These are phyloP conservation scores for Percina caprodes DNA, from an alignment of 2,113 vertebrate species.

Conservation along the genomic window DNA sequence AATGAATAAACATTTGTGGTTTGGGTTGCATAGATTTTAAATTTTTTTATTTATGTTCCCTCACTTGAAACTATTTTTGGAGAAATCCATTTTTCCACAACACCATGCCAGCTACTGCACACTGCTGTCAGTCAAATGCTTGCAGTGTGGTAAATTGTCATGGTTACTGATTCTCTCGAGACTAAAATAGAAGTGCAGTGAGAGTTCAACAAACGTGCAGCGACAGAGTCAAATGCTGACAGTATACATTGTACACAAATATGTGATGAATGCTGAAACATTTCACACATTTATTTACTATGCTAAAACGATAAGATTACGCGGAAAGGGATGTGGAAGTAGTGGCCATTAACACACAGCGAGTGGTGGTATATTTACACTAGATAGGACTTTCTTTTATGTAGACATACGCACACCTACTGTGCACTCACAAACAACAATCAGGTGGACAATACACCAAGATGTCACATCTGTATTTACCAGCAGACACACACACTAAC, in stretches of 20 bases:
- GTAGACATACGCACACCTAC: not conserved
- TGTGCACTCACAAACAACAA: no score
- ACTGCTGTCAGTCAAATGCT: conserved; percentile 33
- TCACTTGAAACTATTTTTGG: not conserved
- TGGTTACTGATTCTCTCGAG: not conserved
- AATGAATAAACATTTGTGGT: not conserved
- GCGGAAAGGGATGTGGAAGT: not conserved
- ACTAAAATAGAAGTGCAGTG: not conserved
- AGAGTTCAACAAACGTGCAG: conserved; percentile 11
- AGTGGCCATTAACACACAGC: not conserved
- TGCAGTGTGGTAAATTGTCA: conserved; percentile 13
- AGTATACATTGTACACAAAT: not conserved
- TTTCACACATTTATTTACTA: not conserved
- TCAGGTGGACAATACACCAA: no score
- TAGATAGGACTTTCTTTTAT: not conserved
- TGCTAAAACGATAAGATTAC: not conserved
- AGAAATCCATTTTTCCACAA: not conserved
- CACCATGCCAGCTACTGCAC: not conserved
- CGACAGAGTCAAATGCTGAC: not conserved
- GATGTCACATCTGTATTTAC: no score
- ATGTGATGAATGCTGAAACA: not conserved
- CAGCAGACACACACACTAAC: not conserved
- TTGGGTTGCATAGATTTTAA: not conserved
- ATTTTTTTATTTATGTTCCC: not conserved
- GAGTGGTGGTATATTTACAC: not conserved